These are phyloP conservation scores for Agrotis clavis DNA, from an alignment of 2,888 invertebrate genomes.

Conservation along the genomic window DNA sequence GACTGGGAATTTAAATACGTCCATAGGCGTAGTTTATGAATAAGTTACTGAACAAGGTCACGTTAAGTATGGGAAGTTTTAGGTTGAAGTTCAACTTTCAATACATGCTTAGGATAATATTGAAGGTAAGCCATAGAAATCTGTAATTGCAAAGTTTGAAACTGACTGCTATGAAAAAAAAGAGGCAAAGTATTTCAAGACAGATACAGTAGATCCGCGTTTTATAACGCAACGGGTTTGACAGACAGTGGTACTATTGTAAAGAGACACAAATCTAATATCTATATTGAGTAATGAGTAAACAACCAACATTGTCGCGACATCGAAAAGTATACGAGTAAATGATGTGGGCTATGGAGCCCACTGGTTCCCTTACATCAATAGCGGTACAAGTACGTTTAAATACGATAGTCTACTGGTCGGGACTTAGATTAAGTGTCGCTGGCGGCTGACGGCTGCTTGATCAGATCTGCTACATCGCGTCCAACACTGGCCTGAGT, in stretches of 20 bases:
- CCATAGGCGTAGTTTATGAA: constrained; percentile 27
- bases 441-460: constrained; percentile 85
- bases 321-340: constrained; percentile 58
- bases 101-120: constrained; percentile 7
- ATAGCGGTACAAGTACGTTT: constrained; percentile 69
- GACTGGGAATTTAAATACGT: constrained; percentile 36
- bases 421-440: constrained; percentile 85
- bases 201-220: neutral
- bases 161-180: constrained; percentile 43
- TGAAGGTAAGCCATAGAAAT: neutral
- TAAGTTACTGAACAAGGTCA: constrained; percentile 31
- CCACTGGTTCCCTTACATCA: constrained; percentile 43
- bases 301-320: constrained; percentile 40
- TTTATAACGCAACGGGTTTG: constrained; percentile 5
- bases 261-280: constrained; percentile 53
- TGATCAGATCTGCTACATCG: constrained; percentile 91
- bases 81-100: constrained; percentile 20
- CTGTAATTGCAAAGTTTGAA: constrained; percentile 6
- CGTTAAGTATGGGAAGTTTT: constrained; percentile 23
- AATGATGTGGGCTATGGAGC: constrained; percentile 48
- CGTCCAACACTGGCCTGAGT: constrained; percentile 88
- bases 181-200: constrained; percentile 13
- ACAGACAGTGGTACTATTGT: constrained; percentile 35
- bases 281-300: constrained; percentile 43
- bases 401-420: constrained; percentile 65